Base-by-base conservation (phyloP, 1,140 invertebrate genomes). In the Oryctes rhinoceros region DNA sequence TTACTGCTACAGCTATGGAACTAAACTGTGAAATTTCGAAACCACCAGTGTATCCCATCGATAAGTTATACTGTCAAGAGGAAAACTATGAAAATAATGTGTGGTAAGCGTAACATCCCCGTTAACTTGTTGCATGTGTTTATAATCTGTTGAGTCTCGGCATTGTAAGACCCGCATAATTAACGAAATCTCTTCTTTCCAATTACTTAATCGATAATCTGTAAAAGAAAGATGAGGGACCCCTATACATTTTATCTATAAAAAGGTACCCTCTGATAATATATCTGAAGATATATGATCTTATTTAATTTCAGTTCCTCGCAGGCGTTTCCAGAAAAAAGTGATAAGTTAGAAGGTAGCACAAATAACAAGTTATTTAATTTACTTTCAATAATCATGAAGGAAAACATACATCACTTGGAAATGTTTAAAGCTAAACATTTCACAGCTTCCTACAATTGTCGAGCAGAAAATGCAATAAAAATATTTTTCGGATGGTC, bases 401-500 rank as follows among this genome's bases (percentile, higher is more conserved):
- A 24, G n/a, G 30, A 59, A 4, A 59, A 59, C 53, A 59, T 78
- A 59, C 62, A 65, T 81, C 24, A 44, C 48, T 47, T 76, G 11
- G 47, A 49, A 39, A 44, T 76, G 75, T 76, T 76, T 49, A 49
- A 71, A 47, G n/a, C 75, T 4, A 76, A 76, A 48, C 75, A 76
- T 48, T 44, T 71, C 10, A 10, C 65, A 5, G 24, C 35, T 6
- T 71, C 65, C 20, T 71, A 71, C 24, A 18, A 76, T 76, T 76
- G 75, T 76, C 37, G 75, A 30, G 37, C 37, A 15, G 75, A 76
- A 24, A 76, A 76, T 48, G 75, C 75, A 47, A 76, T 76, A 47
- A 76, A 76, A 49, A 76, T 76, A 76, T 76, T 76, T 5, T 76
- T 76, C 20, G 75, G 18, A 5, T 76, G 75, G 75, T 76, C 75